Evolutionary conservation across 2,888 invertebrate genomes (phyloP), one percentile per base, ranked within the genome.

Genomic region (Drosophila affinis): DNA sequence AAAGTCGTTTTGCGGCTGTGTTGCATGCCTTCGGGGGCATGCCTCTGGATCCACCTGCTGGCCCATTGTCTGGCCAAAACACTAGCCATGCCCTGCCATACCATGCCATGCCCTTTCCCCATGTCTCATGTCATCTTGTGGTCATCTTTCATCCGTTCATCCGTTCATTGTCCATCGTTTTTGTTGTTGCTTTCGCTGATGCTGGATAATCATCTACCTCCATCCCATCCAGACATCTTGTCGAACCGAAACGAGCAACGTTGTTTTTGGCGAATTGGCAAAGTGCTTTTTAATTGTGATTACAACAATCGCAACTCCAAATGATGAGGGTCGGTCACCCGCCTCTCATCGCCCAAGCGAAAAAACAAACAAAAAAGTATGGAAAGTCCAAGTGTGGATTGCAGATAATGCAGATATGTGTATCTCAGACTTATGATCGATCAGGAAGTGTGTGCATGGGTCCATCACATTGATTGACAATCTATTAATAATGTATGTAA

Each of bases 231-330:
- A 58, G 39, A 49, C 34, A 49, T 34, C 60, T 60, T 17, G 46
- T 39, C 39, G 5, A 39, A 32, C 10, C 32, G 32, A 32, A 32
- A 29, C 57, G 29, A 68, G 54, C 69, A 70, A 71, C 21, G 68
- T 69, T 70, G 68, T 64, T 14, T 47, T 47, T 72, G 32, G 58
- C 73, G 57, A 54, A 64, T 72, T 65, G 55, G 67, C 68, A 75
- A 85, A 82, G 79, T 87, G 85, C 68, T 77, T 87, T 86, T 87
- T 87, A 84, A 82, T 79, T 79, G 78, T 81, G 77, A 73, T 81
- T 72, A 70, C 74, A 75, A 59, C 46, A 55, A 74, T 44, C 46
- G 49, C 56, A 60, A 17, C 59, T 49, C 9, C 27, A 24, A 63
- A 58, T 45, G 55, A 57, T 48, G 57, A 48, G 47, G 57, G 57